Conservation (phyloP, 2,888 invertebrate genomes). For the Pseudococcus longispinus region DNA sequence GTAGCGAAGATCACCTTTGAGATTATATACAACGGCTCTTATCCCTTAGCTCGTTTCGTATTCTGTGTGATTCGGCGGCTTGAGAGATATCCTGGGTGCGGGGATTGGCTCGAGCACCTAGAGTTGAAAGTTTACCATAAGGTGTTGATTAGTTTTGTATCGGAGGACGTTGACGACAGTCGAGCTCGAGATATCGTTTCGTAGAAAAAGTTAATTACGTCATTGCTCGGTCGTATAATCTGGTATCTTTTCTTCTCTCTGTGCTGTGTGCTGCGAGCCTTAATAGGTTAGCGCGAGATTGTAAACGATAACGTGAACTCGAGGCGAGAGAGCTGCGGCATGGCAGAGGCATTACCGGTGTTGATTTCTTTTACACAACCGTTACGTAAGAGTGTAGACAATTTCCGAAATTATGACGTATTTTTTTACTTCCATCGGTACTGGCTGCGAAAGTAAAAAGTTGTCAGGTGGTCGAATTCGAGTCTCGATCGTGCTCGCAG, state of each 20-base stretch:
- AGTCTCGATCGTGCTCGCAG: neutral
- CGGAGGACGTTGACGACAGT: neutral
- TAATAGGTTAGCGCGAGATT: constrained; percentile 18
- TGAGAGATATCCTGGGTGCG: neutral
- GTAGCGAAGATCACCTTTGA: constrained; percentile 11
- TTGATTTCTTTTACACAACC: constrained; percentile 11
- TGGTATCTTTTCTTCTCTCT: constrained; percentile 9
- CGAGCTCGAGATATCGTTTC: neutral
- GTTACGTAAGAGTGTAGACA: neutral
- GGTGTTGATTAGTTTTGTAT: neutral
- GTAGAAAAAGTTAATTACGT: constrained; percentile 13
- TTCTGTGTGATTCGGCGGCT: neutral
- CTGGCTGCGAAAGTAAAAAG: neutral
- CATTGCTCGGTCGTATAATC: neutral
- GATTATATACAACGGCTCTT: neutral
- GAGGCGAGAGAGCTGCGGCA: neutral
- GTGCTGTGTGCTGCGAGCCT: neutral
- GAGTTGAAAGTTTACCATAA: neutral
- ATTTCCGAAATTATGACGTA: constrained; percentile 11
- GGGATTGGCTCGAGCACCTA: neutral
- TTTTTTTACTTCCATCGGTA: neutral
- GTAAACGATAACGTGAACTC: constrained; percentile 18
- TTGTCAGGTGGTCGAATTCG: neutral
- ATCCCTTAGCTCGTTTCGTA: neutral
- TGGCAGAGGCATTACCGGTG: neutral